Base-by-base conservation (phyloP, 2,888 invertebrate genomes). In the Entomobrya proxima region DNA sequence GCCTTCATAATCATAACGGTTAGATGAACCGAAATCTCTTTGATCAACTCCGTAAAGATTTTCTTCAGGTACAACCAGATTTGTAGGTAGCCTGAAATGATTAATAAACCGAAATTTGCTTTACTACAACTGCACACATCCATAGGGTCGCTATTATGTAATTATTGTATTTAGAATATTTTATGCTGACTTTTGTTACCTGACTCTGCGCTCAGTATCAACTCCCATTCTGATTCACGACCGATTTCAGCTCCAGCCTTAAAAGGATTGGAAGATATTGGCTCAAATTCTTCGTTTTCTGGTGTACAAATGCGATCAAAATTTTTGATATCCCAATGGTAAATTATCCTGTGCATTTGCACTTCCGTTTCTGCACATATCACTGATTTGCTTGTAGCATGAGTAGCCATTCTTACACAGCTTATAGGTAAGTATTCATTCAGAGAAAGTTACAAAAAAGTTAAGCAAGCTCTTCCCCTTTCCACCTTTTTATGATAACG, bases 271-370 rank as follows among this genome's bases (percentile, higher is more conserved):
- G 88, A 87, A 11, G 87, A 82, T 7, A 87, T 87, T 47, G 85
- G 87, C 15, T 87, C 87, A 21, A 87, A 87, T 24, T 84, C 84
- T 40, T 87, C 86, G 27, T 86, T 85, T 58, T 86, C 85, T 18
- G 88, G 88, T 0, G 88, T 87, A 24, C 88, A 88, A 21, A 88
- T 87, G 18, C 88, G 30, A 55, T 88, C 88, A 47, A 88, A 87
- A 61, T 88, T 86, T 35, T 86, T 83, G 24, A 88, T 88, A 24
- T 88, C 86, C 88, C 88, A 88, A 32, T 88, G 80, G 52, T 88
- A 88, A 35, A 87, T 84, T 32, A 88, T 84, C 64, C 87, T 55
- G 35, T 86, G 86, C 78, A 86, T 87, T 30, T 87, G 82, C n/a
- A 86, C 86, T 75, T 86, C 86, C 13, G 86, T 86, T 79, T 86